A percentile compares a stretch with the other conserved stretches of the same genome.
Conservation (phyloP, 2,797 vertebrate genomes). For the Champsocephalus esox region DNA sequence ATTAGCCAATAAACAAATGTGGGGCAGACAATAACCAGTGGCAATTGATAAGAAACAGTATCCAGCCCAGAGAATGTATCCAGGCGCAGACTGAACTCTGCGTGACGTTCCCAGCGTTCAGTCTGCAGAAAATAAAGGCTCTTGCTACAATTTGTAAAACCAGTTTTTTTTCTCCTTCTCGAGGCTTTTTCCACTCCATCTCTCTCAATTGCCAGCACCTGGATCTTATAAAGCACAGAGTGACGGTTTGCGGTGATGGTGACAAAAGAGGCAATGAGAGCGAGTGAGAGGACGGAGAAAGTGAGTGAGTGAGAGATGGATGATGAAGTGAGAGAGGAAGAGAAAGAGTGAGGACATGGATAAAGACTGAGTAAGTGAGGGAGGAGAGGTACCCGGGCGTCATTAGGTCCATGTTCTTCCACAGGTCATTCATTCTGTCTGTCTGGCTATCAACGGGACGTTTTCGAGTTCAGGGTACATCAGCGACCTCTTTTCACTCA, state of each 20-base stretch:
- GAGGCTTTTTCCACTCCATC: constrained; percentile 45
- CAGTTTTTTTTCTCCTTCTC: constrained; percentile 26
- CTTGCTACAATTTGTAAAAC: constrained; percentile 52
- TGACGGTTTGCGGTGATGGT: constrained; percentile 63
- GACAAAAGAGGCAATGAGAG: constrained; percentile 63
- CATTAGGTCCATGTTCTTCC: constrained; percentile 68
- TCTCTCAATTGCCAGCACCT: constrained; percentile 74
- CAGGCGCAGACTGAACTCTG: constrained; percentile 65
- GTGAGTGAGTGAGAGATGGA: constrained; percentile 59
- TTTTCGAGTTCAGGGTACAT: constrained; percentile 50
- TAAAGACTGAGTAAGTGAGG: constrained; percentile 72
- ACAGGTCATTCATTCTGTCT: constrained; percentile 71
- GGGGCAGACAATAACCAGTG: constrained; percentile 47
- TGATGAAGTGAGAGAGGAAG: constrained; percentile 68
- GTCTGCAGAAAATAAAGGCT: constrained; percentile 38
- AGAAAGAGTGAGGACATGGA: constrained; percentile 48
- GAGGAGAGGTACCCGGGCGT: constrained; percentile 66
- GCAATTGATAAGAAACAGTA: constrained; percentile 51
- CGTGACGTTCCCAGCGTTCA: constrained; percentile 62
- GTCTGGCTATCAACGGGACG: constrained; percentile 52
- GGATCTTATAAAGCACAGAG: constrained; percentile 75
- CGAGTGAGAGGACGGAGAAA: constrained; percentile 42
- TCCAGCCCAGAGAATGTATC: constrained; percentile 48
- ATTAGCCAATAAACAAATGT: constrained; percentile 49
- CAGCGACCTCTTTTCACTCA: constrained; percentile 62